Percentiles rank a stretch among this genome's conserved stretches.
Conservation (phyloP, 1,140 invertebrate genomes). For the Zaprionus ghesquierei region DNA sequence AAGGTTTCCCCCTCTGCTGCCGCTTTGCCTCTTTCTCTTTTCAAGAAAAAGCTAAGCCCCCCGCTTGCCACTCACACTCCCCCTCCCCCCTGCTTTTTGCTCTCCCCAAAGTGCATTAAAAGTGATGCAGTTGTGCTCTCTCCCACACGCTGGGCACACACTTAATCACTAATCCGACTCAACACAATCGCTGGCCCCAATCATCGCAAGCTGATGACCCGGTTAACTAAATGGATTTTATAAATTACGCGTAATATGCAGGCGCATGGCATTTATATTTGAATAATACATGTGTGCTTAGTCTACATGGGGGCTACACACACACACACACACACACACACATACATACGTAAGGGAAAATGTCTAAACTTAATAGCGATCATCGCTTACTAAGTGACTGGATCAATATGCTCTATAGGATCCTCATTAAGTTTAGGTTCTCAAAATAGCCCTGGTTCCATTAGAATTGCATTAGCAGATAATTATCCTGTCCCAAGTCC, state of each 20-base stretch:
- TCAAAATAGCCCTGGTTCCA: no score
- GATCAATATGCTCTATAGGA: no score
- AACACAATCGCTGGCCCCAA: slow-evolving; percentile 32
- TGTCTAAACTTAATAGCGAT: background rate
- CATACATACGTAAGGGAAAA: background rate
- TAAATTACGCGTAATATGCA: slow-evolving; percentile 7
- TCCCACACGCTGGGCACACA: background rate
- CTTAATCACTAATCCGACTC: slow-evolving; percentile 38
- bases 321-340: background rate
- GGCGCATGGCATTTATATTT: background rate
- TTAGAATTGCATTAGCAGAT: slow-evolving; percentile 8
- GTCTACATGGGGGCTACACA: background rate
- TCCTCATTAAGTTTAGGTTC: no score
- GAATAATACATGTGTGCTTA: background rate
- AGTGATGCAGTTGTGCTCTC: slow-evolving; percentile 6
- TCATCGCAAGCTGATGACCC: slow-evolving; percentile 41
- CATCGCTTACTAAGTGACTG: no score
- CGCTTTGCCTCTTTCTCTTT: background rate
- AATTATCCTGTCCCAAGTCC: background rate
- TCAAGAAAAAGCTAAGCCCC: slow-evolving; percentile 1
- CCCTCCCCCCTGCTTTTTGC: background rate
- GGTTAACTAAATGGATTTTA: slow-evolving; percentile 33
- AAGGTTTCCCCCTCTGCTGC: slow-evolving; percentile 11
- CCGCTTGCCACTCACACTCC: background rate
- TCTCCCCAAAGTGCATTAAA: slow-evolving; percentile 11